phyloP scores from a whole-genome alignment of 2,797 vertebrate genomes.

The Ptychobarbus kaznakovi region DNA sequence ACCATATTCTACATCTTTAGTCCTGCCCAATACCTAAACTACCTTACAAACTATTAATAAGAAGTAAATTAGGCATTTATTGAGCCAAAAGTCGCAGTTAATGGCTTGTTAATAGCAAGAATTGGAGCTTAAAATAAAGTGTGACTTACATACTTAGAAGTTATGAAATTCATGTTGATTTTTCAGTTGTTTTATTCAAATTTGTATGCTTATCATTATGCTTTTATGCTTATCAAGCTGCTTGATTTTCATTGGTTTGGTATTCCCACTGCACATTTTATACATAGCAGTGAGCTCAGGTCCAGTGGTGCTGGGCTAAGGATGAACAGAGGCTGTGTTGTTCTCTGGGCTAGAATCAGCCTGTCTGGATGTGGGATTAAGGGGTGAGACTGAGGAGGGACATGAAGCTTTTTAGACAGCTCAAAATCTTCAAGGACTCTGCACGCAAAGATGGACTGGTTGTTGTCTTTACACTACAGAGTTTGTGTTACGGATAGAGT shows the following conservation, averaged over 20 bases:
- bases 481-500: conserved; percentile 27
- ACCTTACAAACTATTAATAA: background rate
- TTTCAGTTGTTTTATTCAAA: background rate
- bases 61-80: background rate
- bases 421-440: conserved; percentile 66
- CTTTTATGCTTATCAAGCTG: background rate
- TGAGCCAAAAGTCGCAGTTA: background rate
- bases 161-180: background rate
- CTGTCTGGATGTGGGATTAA: conserved; percentile 81
- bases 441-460: conserved; percentile 65
- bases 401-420: conserved; percentile 69
- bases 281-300: conserved; percentile 21
- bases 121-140: background rate
- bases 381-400: conserved; percentile 61
- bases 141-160: background rate
- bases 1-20: background rate
- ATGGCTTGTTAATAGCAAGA: background rate
- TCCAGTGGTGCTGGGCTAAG: conserved; percentile 44
- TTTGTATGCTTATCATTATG: background rate
- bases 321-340: conserved; percentile 64
- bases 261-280: conserved; percentile 1
- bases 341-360: conserved; percentile 73
- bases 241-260: conserved; percentile 4
- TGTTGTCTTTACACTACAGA: conserved; percentile 16
- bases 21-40: background rate